phyloP scores from a whole-genome alignment of 2,113 vertebrate species.

The Aphyosemion australe region DNA sequence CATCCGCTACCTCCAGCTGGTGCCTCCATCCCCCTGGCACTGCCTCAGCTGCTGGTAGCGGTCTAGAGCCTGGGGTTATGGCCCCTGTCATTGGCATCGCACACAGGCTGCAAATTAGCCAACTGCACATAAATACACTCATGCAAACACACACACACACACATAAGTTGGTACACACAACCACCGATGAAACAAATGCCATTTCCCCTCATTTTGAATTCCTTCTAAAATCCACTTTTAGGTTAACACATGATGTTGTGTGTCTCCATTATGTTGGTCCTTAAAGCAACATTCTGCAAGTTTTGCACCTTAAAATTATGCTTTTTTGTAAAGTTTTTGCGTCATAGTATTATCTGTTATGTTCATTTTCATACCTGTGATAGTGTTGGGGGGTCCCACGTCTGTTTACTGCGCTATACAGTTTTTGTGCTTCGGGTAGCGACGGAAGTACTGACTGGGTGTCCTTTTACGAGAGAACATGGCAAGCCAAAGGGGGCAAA shows the following conservation, averaged over 20 bases:
- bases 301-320: too few species aligned
- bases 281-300: too few species aligned
- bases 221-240: background rate
- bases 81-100: constrained; percentile 47
- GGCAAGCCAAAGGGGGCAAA: too few species aligned
- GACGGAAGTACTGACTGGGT: too few species aligned
- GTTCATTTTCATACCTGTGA: too few species aligned
- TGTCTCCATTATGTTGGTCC: too few species aligned
- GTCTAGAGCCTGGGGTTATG: constrained; percentile 43
- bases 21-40: constrained; percentile 42
- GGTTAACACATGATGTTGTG: background rate
- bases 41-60: constrained; percentile 38
- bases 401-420: too few species aligned
- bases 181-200: constrained; percentile 19
- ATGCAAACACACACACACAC: background rate
- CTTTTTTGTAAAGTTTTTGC: too few species aligned
- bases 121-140: constrained; percentile 19
- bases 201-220: background rate
- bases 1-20: constrained; percentile 61
- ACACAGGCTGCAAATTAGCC: constrained; percentile 33
- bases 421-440: too few species aligned
- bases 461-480: too few species aligned
- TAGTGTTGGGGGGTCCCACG: too few species aligned
- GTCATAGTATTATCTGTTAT: too few species aligned
- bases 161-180: constrained; percentile 7